Base-by-base conservation (phyloP, 2,113 vertebrate genomes). In the Osmerus eperlanus region DNA sequence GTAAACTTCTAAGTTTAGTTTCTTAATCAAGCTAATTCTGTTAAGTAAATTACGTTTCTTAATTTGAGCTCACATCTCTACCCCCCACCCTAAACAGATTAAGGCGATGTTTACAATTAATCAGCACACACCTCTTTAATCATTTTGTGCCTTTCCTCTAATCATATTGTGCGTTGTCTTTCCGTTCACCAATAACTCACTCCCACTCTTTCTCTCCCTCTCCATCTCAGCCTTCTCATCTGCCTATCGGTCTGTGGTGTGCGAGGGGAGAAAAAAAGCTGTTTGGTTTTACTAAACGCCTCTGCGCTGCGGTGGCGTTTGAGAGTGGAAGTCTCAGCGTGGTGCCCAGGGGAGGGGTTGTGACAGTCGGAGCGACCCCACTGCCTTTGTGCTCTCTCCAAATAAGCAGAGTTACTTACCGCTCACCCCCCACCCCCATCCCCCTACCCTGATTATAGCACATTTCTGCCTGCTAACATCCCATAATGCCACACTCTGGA, bases 341-440 rank as follows among this genome's bases (percentile, higher is more conserved):
- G 29, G 36, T 12, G 16, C 32, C 52, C 19, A 19, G 13, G 47
- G 11, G 53, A 64, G 60, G 47, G 56, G n/a, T 65, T 51, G 15
- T 8, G 12, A 77, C 47, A 59, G 19, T 36, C 72, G 72, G 68
- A 55, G 53, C 23, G 54, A 56, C 64, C 23, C 16, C 65, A 2
- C 16, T 72, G 66, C 66, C 60, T 9, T 65, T 23, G 54, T 74
- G 71, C 41, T 60, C 67, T 63, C 72, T 71, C n/a, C 5, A 8
- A 62, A 67, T 66, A 74, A 60, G 55, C 74, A 79, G 78, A 76
- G 75, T 81, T 84, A 81, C 67, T 73, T 78, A 65, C 65, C 66
- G 74, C 61, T 74, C 67, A 28, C 25, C 25, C 25, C 25, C 32
- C 32, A 4, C 32, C 32, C 32, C 41, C 41, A 9, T 12, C 71